Evolutionary conservation across 1,140 invertebrate genomes (phyloP), one percentile per base, ranked within the genome.

Genomic region (Tribolium castaneum): DNA sequence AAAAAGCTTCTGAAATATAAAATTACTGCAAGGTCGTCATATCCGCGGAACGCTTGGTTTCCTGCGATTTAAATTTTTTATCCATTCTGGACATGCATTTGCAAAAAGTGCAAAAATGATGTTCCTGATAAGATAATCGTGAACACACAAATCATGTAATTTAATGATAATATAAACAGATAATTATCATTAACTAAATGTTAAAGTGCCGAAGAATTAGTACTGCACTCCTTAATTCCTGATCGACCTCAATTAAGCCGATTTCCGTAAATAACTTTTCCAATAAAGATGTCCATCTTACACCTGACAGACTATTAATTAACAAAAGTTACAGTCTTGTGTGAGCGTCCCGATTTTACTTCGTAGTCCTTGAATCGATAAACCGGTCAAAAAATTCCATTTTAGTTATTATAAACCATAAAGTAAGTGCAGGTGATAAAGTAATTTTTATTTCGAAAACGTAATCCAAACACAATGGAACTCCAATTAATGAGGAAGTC

Each of bases 21-120:
- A 66, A 66, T 66, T 66, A 66, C 59, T 35, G 59, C 59, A 66
- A 66, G 59, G 59, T 35, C 59, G 59, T 66, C 59, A 66, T 66
- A 66, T 66, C 59, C 59, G 59, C 59, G 14, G 59, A 66, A 66
- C 59, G 59, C 16, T 62, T 30, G 56, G 56, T 66, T 66, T 66
- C 59, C 59, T 66, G 59, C 59, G 59, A 66, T 66, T 66, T 66
- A 66, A 39, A 66, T 66, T 66, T 66, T 66, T 35, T 35, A 35
- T 35, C 13, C 3, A 12, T 66, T 66, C 30, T 14, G 25, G 10
- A 13, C 54, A 59, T 19, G 19, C 6, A 35, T 13, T 30, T 0
- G 6, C 9, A 66, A 66, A 66, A 66, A 66, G 10, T 22, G 51
- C 51, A 14, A 22, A 62, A 30, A 10, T 66, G 59, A 66, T 66